Percentiles rank a stretch among this genome's conserved stretches.
Conservation (phyloP, 2,888 invertebrate genomes). For the Epiblema foenella region DNA sequence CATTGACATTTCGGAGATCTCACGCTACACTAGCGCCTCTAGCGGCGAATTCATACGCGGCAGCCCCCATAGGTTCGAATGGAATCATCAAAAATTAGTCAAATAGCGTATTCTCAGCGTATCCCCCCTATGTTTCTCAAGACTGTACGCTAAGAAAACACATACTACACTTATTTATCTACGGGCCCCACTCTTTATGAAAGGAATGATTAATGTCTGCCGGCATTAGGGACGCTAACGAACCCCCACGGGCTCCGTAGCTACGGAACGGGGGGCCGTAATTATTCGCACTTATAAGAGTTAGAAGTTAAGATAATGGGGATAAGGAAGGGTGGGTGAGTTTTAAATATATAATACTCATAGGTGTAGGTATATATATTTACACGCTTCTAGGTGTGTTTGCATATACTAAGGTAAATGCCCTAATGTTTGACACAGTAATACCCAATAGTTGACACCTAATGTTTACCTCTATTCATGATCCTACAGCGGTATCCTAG, state of each 20-base stretch:
- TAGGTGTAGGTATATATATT: too few species aligned
- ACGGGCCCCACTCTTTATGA: constrained; percentile 83
- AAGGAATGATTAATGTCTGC: constrained; percentile 85
- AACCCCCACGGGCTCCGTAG: constrained; percentile 56
- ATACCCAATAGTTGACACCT: too few species aligned
- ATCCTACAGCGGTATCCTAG: too few species aligned
- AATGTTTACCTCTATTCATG: too few species aligned
- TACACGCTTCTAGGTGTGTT: too few species aligned
- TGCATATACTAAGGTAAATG: too few species aligned
- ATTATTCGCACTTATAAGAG: constrained; percentile 82
- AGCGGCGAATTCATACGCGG: too few species aligned
- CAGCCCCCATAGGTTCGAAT: too few species aligned
- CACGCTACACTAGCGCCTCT: too few species aligned
- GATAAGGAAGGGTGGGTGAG: constrained; percentile 48
- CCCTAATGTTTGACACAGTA: too few species aligned
- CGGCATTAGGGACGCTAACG: constrained; percentile 82
- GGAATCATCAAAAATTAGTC: too few species aligned
- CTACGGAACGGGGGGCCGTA: constrained; percentile 41
- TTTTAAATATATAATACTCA: not conserved
- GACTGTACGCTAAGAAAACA: constrained; percentile 84
- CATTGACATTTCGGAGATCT: too few species aligned
- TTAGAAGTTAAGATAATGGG: constrained; percentile 78
- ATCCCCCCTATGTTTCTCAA: constrained; percentile 69
- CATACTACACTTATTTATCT: constrained; percentile 85
- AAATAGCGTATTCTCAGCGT: constrained; percentile 38